Conservation (phyloP, 2,888 invertebrate species). For the Cheilosia scutellata region DNA sequence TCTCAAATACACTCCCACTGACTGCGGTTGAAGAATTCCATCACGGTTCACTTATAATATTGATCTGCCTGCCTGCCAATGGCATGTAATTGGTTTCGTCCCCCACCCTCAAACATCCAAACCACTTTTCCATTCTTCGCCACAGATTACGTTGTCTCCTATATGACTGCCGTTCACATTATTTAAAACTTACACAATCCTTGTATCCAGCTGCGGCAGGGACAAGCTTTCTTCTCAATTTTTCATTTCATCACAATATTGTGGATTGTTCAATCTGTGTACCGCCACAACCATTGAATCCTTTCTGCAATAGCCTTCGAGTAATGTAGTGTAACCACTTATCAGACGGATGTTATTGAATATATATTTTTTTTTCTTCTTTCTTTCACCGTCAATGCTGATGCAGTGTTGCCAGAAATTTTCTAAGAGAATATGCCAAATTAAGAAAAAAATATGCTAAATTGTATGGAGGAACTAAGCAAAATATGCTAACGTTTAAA, state of each 20-base stretch:
- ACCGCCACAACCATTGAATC: conserved; percentile 8
- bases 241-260: conserved; percentile 20
- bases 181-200: conserved; percentile 18
- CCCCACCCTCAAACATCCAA: neutral
- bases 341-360: conserved; percentile 36
- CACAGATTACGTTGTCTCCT: neutral
- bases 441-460: no score
- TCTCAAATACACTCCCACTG: neutral
- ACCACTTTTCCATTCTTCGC: neutral
- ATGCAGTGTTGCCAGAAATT: no score
- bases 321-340: conserved; percentile 38
- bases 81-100: conserved; percentile 10
- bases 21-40: neutral
- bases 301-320: conserved; percentile 19
- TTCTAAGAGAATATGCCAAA: no score
- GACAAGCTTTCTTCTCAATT: conserved; percentile 24
- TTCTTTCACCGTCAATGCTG: neutral
- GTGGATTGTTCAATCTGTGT: conserved; percentile 22
- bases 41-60: neutral
- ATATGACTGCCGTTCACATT: conserved; percentile 1
- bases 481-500: no score
- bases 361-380: neutral
- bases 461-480: no score
- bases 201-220: conserved; percentile 20
- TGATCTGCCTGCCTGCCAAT: neutral